Evolutionary conservation across 2,797 vertebrate species (phyloP).

Genomic region (Taenioides sp.): DNA sequence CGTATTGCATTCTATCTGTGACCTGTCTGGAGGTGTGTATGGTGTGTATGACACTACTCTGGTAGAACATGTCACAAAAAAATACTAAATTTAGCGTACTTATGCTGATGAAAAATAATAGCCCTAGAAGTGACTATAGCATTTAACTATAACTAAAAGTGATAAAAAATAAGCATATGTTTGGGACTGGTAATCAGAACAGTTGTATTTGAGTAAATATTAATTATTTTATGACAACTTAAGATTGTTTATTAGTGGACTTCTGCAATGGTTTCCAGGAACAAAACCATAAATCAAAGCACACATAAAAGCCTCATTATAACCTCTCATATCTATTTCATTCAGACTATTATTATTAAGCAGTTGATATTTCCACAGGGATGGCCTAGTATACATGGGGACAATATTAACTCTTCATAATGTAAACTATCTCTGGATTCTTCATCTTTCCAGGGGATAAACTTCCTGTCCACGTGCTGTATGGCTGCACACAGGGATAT

Average conservation of each 20-base stretch:
- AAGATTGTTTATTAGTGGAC: not conserved
- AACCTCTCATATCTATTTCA: not conserved
- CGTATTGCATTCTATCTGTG: too few relatives aligned
- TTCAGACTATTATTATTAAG: not conserved
- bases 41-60: not conserved
- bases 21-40: not conserved
- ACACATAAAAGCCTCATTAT: not conserved
- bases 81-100: not conserved
- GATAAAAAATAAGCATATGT: not conserved
- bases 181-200: too few relatives aligned
- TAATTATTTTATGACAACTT: not conserved
- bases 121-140: not conserved
- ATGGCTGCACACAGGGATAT: slow-evolving; percentile 31
- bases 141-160: not conserved
- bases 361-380: slow-evolving; percentile 13
- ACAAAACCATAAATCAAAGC: not conserved
- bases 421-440: slow-evolving; percentile 39
- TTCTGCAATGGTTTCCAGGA: too few relatives aligned
- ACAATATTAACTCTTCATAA: slow-evolving; percentile 32
- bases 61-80: not conserved
- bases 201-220: not conserved
- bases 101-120: not conserved
- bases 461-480: slow-evolving; percentile 48
- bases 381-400: slow-evolving; percentile 12
- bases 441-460: slow-evolving; percentile 21